Conservation (phyloP, 2,113 vertebrate species). For the Hylia prasina region DNA sequence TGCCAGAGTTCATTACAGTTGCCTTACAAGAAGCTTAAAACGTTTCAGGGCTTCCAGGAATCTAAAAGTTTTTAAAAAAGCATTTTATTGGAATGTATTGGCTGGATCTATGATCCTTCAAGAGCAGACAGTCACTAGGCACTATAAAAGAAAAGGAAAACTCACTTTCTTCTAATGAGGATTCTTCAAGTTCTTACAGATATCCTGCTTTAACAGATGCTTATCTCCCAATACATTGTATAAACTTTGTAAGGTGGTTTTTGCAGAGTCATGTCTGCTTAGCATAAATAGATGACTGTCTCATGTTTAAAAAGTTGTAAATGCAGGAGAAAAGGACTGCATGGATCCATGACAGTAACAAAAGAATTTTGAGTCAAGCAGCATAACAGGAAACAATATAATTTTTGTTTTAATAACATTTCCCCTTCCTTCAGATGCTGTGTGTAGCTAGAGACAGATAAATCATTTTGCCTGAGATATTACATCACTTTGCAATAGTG, state of each 20-base stretch:
- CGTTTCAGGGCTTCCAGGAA: not conserved
- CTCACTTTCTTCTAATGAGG: not conserved
- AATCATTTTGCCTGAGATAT: not conserved
- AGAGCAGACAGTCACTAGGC: not conserved
- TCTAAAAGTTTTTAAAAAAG: not conserved
- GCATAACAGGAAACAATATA: not conserved
- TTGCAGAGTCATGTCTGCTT: not conserved
- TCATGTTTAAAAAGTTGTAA: not conserved
- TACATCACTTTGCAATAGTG: not conserved
- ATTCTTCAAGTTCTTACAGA: not conserved
- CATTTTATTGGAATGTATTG: not conserved
- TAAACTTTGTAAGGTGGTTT: not conserved
- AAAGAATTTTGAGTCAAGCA: not conserved
- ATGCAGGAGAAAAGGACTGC: not conserved
- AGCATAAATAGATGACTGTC: not conserved
- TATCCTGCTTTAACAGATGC: not conserved
- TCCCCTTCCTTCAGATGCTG: not conserved
- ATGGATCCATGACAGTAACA: not conserved
- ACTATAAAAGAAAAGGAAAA: not conserved
- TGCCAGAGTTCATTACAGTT: not conserved
- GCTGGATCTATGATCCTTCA: not conserved
- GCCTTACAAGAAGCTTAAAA: not conserved
- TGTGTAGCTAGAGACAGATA: not conserved
- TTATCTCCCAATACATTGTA: not conserved
- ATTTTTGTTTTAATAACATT: not conserved